Conservation (phyloP, 2,113 vertebrate species). For the Ammodytes marinus region DNA sequence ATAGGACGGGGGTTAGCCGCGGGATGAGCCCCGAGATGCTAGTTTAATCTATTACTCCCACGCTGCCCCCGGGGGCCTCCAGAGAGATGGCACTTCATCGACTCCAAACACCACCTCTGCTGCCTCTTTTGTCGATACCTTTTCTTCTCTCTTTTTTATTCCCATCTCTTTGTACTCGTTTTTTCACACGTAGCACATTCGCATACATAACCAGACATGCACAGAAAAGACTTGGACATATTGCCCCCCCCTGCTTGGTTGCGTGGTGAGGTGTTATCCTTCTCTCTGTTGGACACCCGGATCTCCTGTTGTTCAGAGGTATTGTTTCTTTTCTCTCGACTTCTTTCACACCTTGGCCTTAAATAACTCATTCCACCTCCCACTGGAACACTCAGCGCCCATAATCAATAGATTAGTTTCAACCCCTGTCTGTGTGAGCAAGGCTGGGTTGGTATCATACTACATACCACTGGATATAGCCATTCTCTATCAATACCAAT, state of each 20-base stretch:
- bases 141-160: neutral
- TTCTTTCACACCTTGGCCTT: conserved; percentile 56
- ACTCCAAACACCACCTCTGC: conserved; percentile 48
- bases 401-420: conserved; percentile 76
- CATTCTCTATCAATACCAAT: neutral
- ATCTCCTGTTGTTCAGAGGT: conserved; percentile 65
- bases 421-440: conserved; percentile 50
- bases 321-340: conserved; percentile 63
- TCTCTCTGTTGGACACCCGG: conserved; percentile 41
- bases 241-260: conserved; percentile 24
- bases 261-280: conserved; percentile 58
- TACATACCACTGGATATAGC: conserved; percentile 8
- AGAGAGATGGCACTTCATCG: conserved; percentile 62
- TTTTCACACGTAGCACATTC: conserved; percentile 19
- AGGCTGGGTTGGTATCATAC: conserved; percentile 3
- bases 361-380: conserved; percentile 77
- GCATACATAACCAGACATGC: conserved; percentile 28
- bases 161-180: neutral
- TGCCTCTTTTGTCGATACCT: conserved; percentile 45
- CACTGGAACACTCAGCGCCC: conserved; percentile 64
- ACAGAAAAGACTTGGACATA: conserved; percentile 2
- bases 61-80: conserved; percentile 55
- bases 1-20: conserved; percentile 69
- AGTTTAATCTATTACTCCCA: conserved; percentile 79
- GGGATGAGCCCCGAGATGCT: conserved; percentile 70